Conservation (phyloP, 2,888 invertebrate genomes). For the Andrena praecox region DNA sequence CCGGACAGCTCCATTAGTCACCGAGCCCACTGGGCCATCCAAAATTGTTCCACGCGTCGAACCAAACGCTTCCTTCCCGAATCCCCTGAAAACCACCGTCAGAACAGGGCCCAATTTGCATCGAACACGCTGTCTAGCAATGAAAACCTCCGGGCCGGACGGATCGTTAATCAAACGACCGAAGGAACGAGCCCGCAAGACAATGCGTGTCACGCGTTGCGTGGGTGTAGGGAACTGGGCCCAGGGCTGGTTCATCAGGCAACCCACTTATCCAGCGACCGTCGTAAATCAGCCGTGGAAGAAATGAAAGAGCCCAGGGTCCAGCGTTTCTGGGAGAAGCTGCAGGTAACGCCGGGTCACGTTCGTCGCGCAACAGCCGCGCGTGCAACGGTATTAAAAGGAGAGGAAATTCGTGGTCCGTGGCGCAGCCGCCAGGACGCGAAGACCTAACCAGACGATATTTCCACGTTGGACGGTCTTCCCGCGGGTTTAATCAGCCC, state of each 20-base stretch:
- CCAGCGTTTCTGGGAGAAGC: conserved; percentile 22
- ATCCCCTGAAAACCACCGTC: neutral
- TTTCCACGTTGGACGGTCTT: conserved; percentile 41
- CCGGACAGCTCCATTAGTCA: neutral
- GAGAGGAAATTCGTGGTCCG: conserved; percentile 20
- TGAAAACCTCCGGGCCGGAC: neutral
- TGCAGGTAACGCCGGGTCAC: conserved; percentile 41
- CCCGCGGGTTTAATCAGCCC: conserved; percentile 60
- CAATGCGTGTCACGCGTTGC: conserved; percentile 50
- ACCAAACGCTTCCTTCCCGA: too few species aligned
- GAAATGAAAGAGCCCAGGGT: conserved; percentile 60
- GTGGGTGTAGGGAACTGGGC: conserved; percentile 54
- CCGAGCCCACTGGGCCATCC: neutral
- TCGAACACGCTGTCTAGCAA: neutral
- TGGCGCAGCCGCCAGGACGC: neutral
- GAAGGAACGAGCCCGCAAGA: conserved; percentile 34
- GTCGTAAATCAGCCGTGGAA: conserved; percentile 68
- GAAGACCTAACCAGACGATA: conserved; percentile 29
- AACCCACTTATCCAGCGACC: conserved; percentile 67
- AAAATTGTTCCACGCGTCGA: neutral
- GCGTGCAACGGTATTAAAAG: conserved; percentile 26
- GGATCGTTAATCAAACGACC: conserved; percentile 54
- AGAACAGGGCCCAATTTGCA: conserved; percentile 2
- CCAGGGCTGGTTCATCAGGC: conserved; percentile 56
- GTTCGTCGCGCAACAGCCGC: conserved; percentile 4